Evolutionary conservation across 2,888 invertebrate genomes (phyloP).

Genomic region (Drosophila dives): DNA sequence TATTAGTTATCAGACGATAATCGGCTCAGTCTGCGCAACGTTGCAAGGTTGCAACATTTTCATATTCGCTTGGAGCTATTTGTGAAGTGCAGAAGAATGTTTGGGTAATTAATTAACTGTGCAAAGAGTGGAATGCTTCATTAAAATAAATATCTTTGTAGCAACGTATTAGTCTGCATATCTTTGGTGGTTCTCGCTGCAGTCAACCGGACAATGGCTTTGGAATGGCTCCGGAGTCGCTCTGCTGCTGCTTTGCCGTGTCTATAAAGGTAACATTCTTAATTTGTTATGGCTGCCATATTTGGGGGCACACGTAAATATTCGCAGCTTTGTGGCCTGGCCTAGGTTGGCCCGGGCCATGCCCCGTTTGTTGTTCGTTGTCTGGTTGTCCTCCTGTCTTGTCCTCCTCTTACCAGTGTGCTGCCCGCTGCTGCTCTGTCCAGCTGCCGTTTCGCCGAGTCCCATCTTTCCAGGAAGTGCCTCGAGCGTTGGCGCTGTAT

Average conservation of each 20-base stretch:
- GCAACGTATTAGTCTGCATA: conserved; percentile 8
- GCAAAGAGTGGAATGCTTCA: conserved; percentile 27
- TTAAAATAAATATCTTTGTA: conserved; percentile 34
- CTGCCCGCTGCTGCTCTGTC: conserved; percentile 34
- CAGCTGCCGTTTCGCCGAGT: conserved; percentile 34
- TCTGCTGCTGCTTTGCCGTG: conserved; percentile 32
- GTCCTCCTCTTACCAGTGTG: conserved; percentile 24
- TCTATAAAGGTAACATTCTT: conserved; percentile 74
- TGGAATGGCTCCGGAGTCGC: background rate
- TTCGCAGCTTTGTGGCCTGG: conserved; percentile 43
- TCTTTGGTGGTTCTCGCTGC: conserved; percentile 5
- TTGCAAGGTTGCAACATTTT: background rate
- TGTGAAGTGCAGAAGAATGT: background rate
- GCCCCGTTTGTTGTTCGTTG: background rate
- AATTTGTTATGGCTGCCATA: conserved; percentile 78
- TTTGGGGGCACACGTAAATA: conserved; percentile 62
- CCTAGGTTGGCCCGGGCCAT: background rate
- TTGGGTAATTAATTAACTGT: conserved; percentile 34
- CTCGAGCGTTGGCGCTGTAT: conserved; percentile 64
- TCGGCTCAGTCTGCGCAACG: background rate
- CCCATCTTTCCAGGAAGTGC: conserved; percentile 57
- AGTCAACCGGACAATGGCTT: conserved; percentile 1
- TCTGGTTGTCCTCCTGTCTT: conserved; percentile 5
- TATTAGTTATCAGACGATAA: background rate
- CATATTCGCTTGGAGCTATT: background rate